Conservation (phyloP, 2,888 invertebrate species). For the Sinhomidia bicolor region DNA sequence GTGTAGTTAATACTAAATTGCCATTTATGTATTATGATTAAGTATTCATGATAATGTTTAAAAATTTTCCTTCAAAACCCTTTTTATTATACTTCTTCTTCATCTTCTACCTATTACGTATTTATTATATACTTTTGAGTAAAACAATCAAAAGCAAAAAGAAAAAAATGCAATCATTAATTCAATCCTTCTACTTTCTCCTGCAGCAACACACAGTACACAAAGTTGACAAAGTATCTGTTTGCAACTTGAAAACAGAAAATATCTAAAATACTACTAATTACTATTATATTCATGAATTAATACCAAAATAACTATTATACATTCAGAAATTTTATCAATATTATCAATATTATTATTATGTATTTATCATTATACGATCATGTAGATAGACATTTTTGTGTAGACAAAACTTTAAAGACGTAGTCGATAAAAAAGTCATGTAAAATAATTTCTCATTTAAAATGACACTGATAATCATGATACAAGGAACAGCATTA, state of each 20-base stretch:
- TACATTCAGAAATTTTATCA: not conserved
- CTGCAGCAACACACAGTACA: constrained; percentile 26
- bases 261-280: not conserved
- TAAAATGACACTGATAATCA: not conserved
- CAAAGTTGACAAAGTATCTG: constrained; percentile 10
- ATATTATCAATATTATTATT: not conserved
- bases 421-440: too few species aligned
- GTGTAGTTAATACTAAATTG: not conserved
- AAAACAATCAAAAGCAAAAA: not conserved
- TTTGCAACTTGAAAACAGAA: not conserved
- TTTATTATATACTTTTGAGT: not conserved
- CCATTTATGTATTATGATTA: not conserved
- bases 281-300: constrained; percentile 1
- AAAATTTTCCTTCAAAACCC: not conserved
- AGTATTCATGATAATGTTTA: not conserved
- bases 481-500: too few species aligned
- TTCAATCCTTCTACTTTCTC: not conserved
- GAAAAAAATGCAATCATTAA: not conserved
- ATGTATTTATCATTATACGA: not conserved
- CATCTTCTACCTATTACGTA: not conserved
- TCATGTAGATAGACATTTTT: not conserved
- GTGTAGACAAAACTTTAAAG: not conserved
- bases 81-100: not conserved
- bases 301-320: too few species aligned
- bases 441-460: not conserved